These are phyloP conservation scores for Chrysomela aeneicollis DNA, from an alignment of 2,888 invertebrate genomes.

Conservation along the genomic window DNA sequence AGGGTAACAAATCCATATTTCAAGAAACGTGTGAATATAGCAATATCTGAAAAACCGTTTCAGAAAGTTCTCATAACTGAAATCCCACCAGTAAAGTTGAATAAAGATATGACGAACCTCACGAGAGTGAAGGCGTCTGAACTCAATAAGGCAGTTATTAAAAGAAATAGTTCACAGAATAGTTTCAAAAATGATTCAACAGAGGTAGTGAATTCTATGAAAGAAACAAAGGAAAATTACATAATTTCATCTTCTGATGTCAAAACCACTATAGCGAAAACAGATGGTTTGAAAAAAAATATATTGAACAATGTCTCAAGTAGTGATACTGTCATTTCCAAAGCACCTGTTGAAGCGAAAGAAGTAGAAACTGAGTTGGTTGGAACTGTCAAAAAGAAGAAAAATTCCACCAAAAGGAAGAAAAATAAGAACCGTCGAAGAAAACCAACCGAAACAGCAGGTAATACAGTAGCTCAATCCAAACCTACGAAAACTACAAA, in stretches of 20 bases:
- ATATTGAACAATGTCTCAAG: neutral
- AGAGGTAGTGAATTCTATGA: neutral
- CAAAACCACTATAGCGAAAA: constrained; percentile 20
- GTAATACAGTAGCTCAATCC: constrained; percentile 45
- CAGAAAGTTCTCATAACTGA: constrained; percentile 29
- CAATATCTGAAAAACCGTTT: constrained; percentile 24
- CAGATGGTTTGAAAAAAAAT: constrained; percentile 1
- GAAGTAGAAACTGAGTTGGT: constrained; percentile 54
- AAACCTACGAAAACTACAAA: constrained; percentile 51
- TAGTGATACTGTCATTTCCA: constrained; percentile 22
- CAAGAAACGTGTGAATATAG: constrained; percentile 42
- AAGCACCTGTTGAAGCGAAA: constrained; percentile 54
- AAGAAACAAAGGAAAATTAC: neutral
- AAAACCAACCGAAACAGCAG: constrained; percentile 64
- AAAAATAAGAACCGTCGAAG: constrained; percentile 70
- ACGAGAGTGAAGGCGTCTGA: constrained; percentile 72
- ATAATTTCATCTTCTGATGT: neutral
- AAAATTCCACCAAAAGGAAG: constrained; percentile 64
- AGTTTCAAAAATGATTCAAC: neutral
- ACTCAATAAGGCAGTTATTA: constrained; percentile 60
- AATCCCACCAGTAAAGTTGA: constrained; percentile 55
- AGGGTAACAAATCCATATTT: constrained; percentile 52
- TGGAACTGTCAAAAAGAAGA: constrained; percentile 47
- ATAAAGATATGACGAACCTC: constrained; percentile 54
- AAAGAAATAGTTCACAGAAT: constrained; percentile 33